A percentile compares a stretch with the other conserved stretches of the same genome.
Evolutionary conservation across 1,140 invertebrate genomes (phyloP).

Genomic region (Calliopsis andreniformis): DNA sequence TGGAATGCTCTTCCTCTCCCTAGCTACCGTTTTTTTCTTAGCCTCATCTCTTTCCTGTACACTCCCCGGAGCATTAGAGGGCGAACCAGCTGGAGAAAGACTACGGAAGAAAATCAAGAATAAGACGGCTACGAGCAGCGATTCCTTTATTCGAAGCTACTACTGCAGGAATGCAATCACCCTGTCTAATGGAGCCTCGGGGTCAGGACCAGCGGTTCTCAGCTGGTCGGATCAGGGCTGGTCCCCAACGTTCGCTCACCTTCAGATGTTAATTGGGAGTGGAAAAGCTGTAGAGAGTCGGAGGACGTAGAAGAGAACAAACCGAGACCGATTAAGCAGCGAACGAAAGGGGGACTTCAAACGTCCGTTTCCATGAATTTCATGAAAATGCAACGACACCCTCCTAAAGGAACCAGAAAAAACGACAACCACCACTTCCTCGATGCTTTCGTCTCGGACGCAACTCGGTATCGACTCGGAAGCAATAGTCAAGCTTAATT

Average conservation of each 20-base stretch:
- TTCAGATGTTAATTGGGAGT: slow-evolving; percentile 5
- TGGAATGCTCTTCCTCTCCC: not conserved
- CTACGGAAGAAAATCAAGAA: slow-evolving; percentile 20
- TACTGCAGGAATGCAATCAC: slow-evolving; percentile 41
- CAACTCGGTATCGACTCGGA: slow-evolving; percentile 42
- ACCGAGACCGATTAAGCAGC: not conserved
- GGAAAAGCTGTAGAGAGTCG: too few relatives aligned
- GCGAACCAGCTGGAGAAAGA: not conserved
- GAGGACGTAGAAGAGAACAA: not conserved
- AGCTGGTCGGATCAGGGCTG: not conserved
- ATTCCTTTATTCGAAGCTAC: slow-evolving; percentile 34
- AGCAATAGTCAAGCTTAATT: slow-evolving; percentile 63
- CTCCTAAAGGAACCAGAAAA: slow-evolving; percentile 27
- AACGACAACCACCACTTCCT: slow-evolving; percentile 36
- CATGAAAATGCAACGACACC: slow-evolving; percentile 48
- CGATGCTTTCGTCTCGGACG: slow-evolving; percentile 39
- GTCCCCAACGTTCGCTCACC: not conserved
- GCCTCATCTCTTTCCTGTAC: not conserved
- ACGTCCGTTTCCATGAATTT: slow-evolving; percentile 22
- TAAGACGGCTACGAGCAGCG: slow-evolving; percentile 6
- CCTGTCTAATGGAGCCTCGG: slow-evolving; percentile 20
- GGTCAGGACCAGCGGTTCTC: slow-evolving; percentile 11
- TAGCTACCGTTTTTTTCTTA: not conserved
- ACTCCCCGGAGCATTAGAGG: not conserved
- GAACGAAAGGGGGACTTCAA: slow-evolving; percentile 12